Evolutionary conservation across 2,113 vertebrate genomes (phyloP).

Genomic region (Dasypus novemcinctus): DNA sequence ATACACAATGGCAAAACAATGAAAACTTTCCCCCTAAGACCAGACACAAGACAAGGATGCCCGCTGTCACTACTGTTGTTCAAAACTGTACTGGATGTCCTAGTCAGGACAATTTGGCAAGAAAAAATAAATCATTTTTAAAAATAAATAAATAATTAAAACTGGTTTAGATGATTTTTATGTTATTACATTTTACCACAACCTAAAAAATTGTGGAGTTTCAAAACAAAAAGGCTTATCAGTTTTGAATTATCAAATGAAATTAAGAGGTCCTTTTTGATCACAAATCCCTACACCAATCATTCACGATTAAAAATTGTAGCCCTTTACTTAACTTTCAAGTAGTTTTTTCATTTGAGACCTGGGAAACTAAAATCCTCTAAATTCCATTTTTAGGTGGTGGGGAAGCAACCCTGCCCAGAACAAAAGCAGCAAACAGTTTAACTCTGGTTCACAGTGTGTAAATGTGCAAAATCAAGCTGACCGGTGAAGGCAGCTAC

Average conservation of each 20-base stretch:
- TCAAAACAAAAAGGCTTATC: not conserved
- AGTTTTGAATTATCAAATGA: not conserved
- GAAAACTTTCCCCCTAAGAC: too few relatives aligned
- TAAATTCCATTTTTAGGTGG: not conserved
- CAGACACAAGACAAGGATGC: too few relatives aligned
- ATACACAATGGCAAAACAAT: too few relatives aligned
- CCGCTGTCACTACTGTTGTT: too few relatives aligned
- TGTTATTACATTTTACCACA: too few relatives aligned
- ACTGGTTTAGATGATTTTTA: too few relatives aligned
- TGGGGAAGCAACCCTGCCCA: not conserved
- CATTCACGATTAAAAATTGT: not conserved
- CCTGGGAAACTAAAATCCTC: not conserved
- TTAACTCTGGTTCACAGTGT: not conserved
- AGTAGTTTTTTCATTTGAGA: not conserved
- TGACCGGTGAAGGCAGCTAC: not conserved
- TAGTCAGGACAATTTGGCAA: too few relatives aligned
- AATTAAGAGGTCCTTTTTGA: not conserved
- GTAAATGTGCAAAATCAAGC: not conserved
- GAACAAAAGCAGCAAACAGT: not conserved
- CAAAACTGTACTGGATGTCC: too few relatives aligned
- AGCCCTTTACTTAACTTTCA: not conserved
- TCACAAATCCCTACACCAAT: not conserved
- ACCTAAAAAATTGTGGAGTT: too few relatives aligned
- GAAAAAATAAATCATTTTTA: too few relatives aligned
- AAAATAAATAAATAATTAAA: too few relatives aligned